Percentiles rank a stretch among this genome's conserved stretches.
phyloP scores from a whole-genome alignment of 1,140 invertebrate species.

The Drosophila nikananu region DNA sequence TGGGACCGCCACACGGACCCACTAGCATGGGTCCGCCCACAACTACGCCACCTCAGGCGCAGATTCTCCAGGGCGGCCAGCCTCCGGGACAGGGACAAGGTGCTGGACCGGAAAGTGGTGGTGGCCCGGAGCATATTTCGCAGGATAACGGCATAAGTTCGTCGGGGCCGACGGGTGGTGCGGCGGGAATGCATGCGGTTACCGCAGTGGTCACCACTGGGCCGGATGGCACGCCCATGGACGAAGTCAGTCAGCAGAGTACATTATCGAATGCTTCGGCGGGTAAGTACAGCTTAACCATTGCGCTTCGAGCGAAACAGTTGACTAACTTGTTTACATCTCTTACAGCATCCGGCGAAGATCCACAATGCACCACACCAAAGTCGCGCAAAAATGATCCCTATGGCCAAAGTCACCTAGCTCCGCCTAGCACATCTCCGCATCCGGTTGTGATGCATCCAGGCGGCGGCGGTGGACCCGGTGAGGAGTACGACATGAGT shows the following conservation, averaged over 20 bases:
- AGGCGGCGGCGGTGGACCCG: conserved; percentile 88
- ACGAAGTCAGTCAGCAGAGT: conserved; percentile 96
- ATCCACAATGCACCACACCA: conserved; percentile 91
- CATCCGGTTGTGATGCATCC: conserved; percentile 88
- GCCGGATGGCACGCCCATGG: conserved; percentile 93
- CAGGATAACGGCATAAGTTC: conserved; percentile 84
- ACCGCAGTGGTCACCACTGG: conserved; percentile 95
- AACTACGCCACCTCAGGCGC: conserved; percentile 74
- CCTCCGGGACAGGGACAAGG: conserved; percentile 52
- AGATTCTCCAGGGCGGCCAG: conserved; percentile 64
- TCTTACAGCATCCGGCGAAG: conserved; percentile 92
- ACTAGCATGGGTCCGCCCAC: conserved; percentile 86
- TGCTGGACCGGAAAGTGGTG: conserved; percentile 62
- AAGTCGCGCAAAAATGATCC: conserved; percentile 90
- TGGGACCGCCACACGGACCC: conserved; percentile 86
- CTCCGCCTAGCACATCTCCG: conserved; percentile 91
- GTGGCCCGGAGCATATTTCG: conserved; percentile 82
- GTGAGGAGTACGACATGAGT: conserved; percentile 96
- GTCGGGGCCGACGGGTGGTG: conserved; percentile 86
- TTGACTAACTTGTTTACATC: neutral
- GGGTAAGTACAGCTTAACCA: conserved; percentile 86
- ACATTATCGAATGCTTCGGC: conserved; percentile 96
- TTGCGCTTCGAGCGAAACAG: neutral
- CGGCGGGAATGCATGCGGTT: conserved; percentile 87
- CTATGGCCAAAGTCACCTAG: conserved; percentile 89